Conservation (phyloP, 2,797 vertebrate genomes). For the Labroides dimidiatus region DNA sequence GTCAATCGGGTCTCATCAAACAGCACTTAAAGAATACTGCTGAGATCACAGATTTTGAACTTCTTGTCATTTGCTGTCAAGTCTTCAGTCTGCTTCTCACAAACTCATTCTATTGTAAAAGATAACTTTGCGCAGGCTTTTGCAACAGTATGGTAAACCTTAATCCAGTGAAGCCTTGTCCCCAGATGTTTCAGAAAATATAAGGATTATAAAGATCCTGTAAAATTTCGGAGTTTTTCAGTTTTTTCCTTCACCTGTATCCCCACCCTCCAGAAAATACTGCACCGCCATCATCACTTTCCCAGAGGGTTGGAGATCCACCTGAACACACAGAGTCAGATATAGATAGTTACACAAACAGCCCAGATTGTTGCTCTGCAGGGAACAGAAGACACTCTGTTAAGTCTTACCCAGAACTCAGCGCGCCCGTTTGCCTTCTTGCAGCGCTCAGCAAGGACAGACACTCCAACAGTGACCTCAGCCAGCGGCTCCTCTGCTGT, state of each 20-base stretch:
- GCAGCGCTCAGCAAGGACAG: slow-evolving; percentile 94
- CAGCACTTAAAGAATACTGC: neutral
- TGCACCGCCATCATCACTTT: slow-evolving; percentile 98
- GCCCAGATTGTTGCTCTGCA: neutral
- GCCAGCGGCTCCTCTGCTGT: slow-evolving; percentile 93
- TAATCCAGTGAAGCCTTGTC: slow-evolving; percentile 6
- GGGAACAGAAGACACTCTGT: slow-evolving; percentile 4
- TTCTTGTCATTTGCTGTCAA: too few species aligned
- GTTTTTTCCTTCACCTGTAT: slow-evolving; percentile 79
- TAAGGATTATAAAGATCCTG: neutral
- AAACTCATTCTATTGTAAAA: neutral
- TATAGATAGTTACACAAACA: slow-evolving; percentile 19
- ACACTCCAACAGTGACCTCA: slow-evolving; percentile 95
- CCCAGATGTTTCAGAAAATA: neutral
- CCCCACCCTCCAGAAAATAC: slow-evolving; percentile 93
- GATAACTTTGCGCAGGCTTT: neutral
- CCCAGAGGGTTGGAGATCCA: slow-evolving; percentile 96
- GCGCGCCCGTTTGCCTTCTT: slow-evolving; percentile 95
- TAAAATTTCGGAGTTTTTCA: neutral
- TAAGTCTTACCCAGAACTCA: slow-evolving; percentile 94
- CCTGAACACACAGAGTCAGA: slow-evolving; percentile 77
- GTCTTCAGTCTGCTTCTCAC: too few species aligned
- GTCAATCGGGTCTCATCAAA: neutral
- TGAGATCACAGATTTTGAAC: neutral
- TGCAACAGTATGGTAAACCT: neutral